Evolutionary conservation across 2,797 vertebrate species (phyloP).

Genomic region (Tapirus indicus): DNA sequence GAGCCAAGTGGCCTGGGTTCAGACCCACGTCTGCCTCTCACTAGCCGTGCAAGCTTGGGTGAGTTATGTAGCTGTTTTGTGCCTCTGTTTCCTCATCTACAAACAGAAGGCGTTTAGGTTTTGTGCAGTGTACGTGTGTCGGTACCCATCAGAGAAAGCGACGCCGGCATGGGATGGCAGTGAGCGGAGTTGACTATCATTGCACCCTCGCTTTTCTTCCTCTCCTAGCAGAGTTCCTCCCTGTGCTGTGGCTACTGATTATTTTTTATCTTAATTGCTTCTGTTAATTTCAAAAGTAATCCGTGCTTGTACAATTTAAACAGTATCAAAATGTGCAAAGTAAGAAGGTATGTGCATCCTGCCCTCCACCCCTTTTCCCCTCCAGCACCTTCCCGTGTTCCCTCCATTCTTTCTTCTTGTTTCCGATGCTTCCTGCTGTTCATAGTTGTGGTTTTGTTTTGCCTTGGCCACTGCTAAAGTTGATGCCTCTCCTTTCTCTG

Average conservation of each 20-base stretch:
- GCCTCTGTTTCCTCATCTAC: neutral
- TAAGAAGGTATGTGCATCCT: fast-evolving
- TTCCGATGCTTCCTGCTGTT: neutral
- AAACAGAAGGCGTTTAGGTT: neutral
- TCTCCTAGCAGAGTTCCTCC: neutral
- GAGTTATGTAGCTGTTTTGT: neutral
- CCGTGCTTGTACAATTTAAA: neutral
- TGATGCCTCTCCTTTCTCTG: neutral
- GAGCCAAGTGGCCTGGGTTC: neutral
- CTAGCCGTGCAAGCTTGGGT: neutral
- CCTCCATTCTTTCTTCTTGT: neutral
- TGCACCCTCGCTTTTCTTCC: neutral
- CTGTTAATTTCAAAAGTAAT: neutral
- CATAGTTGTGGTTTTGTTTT: neutral
- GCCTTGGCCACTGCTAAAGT: neutral
- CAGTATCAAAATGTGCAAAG: neutral
- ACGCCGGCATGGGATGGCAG: neutral
- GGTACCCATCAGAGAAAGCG: neutral
- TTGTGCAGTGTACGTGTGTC: neutral
- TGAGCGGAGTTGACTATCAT: neutral
- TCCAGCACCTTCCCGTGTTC: neutral
- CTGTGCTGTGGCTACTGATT: neutral
- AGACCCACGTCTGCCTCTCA: neutral
- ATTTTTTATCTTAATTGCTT: neutral
- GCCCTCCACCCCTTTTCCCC: fast-evolving